Conservation (phyloP, 2,113 vertebrate genomes). For the Capreolus pygargus region DNA sequence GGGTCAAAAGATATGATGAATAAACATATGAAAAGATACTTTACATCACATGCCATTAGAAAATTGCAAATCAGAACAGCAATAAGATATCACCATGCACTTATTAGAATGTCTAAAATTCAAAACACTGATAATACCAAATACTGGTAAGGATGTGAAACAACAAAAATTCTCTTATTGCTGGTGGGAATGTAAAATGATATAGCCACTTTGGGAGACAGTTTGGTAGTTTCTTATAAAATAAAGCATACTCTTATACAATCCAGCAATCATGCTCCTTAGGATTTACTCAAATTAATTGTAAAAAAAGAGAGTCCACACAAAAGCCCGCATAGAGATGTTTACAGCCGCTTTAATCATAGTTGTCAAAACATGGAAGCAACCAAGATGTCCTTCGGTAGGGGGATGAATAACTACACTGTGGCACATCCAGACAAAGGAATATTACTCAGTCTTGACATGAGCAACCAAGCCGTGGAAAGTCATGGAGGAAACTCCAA, state of each 20-base stretch:
- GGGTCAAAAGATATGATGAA: not conserved
- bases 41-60: not conserved
- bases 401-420: not conserved
- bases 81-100: not conserved
- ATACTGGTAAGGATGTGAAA: not conserved
- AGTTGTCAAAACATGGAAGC: not conserved
- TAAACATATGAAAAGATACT: not conserved
- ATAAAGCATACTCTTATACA: not conserved
- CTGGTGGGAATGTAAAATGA: not conserved
- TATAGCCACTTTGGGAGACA: not conserved
- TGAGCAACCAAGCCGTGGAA: not conserved
- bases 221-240: not conserved
- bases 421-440: not conserved
- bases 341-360: not conserved
- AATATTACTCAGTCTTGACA: not conserved
- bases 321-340: not conserved
- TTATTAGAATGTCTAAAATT: not conserved
- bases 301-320: not conserved
- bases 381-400: not conserved
- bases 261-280: not conserved
- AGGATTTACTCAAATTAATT: not conserved
- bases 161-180: not conserved
- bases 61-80: not conserved
- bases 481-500: not conserved
- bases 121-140: not conserved